A percentile compares a stretch with the other conserved stretches of the same genome.
Evolutionary conservation across 2,888 invertebrate genomes (phyloP).

Genomic region (Trachelus tabidus): DNA sequence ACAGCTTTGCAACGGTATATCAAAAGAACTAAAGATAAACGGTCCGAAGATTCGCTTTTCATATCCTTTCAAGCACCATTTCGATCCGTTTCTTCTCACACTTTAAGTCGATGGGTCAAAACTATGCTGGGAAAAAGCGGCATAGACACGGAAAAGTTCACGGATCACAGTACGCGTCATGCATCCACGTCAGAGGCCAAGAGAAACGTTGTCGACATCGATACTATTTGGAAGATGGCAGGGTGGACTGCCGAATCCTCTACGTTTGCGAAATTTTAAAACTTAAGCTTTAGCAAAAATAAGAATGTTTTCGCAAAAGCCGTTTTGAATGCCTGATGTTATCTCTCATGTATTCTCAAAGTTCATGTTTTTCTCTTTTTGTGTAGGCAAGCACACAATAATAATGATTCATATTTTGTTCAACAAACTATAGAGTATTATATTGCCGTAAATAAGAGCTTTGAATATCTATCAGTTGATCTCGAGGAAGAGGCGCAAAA

Average conservation of each 20-base stretch:
- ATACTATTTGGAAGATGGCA: conserved; percentile 5
- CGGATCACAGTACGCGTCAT: conserved; percentile 12
- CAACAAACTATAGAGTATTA: neutral
- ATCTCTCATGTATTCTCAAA: too few relatives aligned
- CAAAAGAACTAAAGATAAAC: conserved; percentile 10
- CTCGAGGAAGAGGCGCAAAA: conserved; percentile 27
- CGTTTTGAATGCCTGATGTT: neutral
- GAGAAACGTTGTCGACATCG: neutral
- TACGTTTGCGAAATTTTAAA: conserved; percentile 5
- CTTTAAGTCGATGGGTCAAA: conserved; percentile 15
- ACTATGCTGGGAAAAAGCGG: conserved; percentile 8
- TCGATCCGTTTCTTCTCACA: conserved; percentile 6
- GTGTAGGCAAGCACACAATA: too few relatives aligned
- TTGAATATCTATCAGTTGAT: conserved; percentile 25
- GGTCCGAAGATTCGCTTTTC: neutral
- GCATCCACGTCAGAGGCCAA: conserved; percentile 12
- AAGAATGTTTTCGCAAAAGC: conserved; percentile 2
- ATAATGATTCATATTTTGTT: neutral
- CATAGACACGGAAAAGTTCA: conserved; percentile 11
- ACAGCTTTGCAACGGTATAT: conserved; percentile 12
- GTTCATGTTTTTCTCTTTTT: too few relatives aligned
- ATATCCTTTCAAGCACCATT: conserved; percentile 7
- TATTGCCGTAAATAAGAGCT: conserved; percentile 14
- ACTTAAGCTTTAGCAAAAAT: neutral
- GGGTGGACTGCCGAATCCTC: conserved; percentile 6